Percentiles rank a stretch among this genome's conserved stretches.
phyloP scores from a whole-genome alignment of 2,113 vertebrate species.

The Rallus limicola region DNA sequence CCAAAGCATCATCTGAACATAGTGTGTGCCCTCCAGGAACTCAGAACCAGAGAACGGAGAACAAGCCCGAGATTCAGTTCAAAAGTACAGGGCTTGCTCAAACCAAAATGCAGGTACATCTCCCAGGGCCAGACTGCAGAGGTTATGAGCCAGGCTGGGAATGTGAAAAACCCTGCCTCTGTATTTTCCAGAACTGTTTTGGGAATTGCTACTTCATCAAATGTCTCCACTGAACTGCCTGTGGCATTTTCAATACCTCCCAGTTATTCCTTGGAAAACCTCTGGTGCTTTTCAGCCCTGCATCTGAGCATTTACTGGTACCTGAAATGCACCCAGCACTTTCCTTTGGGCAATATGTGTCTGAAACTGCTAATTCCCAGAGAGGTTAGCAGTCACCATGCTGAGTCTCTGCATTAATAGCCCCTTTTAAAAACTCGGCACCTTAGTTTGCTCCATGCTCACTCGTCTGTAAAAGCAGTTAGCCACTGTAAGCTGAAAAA shows the following conservation, averaged over 20 bases:
- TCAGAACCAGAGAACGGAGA: neutral
- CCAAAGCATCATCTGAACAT: neutral
- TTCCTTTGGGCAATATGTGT: neutral
- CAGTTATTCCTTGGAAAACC: neutral
- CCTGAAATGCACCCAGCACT: neutral
- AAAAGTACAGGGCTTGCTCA: neutral
- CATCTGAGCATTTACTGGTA: neutral
- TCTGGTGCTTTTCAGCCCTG: neutral
- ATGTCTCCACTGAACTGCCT: neutral
- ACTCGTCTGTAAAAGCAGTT: neutral
- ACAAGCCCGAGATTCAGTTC: neutral
- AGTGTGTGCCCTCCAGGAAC: accelerated
- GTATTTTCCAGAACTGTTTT: neutral
- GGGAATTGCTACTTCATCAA: neutral
- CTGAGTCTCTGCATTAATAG: neutral
- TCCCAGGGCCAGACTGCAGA: neutral
- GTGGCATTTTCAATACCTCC: neutral
- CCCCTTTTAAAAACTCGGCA: neutral
- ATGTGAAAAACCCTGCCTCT: accelerated
- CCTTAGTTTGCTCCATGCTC: neutral
- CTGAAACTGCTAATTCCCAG: neutral
- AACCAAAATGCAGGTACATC: neutral
- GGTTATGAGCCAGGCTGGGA: neutral
- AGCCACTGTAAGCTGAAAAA: neutral
- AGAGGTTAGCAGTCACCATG: neutral